Evolutionary conservation across 2,797 vertebrate species (phyloP).

Genomic region (Protosalanx chinensis): DNA sequence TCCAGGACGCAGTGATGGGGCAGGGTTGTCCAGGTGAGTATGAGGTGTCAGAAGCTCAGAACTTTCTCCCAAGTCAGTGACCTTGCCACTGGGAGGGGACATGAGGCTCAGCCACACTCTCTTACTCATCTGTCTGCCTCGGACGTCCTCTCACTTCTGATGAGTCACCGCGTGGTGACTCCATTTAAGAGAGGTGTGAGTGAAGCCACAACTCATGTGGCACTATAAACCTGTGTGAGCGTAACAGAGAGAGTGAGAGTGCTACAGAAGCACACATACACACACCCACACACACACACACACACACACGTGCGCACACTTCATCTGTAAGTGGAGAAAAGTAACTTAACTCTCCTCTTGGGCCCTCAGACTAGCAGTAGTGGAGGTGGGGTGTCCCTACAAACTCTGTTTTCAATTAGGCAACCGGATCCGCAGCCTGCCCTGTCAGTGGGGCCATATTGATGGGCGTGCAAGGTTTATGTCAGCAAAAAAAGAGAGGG

Average conservation of each 20-base stretch:
- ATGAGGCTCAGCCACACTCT: slow-evolving; percentile 38
- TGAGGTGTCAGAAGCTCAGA: not conserved
- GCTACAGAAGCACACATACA: not conserved
- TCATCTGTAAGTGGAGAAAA: not conserved
- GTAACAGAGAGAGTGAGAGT: not conserved
- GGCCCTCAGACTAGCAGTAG: slow-evolving; percentile 25
- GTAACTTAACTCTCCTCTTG: slow-evolving; percentile 50
- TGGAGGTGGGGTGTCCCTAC: slow-evolving; percentile 35
- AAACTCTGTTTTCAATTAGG: slow-evolving; percentile 59
- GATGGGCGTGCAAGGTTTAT: slow-evolving; percentile 53
- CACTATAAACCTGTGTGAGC: not conserved
- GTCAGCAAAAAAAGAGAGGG: slow-evolving; percentile 53
- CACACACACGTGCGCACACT: slow-evolving; percentile 3
- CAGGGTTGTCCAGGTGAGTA: too few relatives aligned
- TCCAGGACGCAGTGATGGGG: not conserved
- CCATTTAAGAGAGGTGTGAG: too few relatives aligned
- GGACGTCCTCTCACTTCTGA: slow-evolving; percentile 9
- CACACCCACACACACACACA: slow-evolving; percentile 19
- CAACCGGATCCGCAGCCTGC: slow-evolving; percentile 44
- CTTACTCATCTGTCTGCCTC: slow-evolving; percentile 44
- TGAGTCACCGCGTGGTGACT: not conserved
- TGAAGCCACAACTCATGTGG: not conserved
- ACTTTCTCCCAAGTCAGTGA: slow-evolving; percentile 24
- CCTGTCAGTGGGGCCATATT: slow-evolving; percentile 41
- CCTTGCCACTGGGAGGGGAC: slow-evolving; percentile 37